Base-by-base conservation (phyloP, 1,140 invertebrate genomes). In the Halictus rubicundus region DNA sequence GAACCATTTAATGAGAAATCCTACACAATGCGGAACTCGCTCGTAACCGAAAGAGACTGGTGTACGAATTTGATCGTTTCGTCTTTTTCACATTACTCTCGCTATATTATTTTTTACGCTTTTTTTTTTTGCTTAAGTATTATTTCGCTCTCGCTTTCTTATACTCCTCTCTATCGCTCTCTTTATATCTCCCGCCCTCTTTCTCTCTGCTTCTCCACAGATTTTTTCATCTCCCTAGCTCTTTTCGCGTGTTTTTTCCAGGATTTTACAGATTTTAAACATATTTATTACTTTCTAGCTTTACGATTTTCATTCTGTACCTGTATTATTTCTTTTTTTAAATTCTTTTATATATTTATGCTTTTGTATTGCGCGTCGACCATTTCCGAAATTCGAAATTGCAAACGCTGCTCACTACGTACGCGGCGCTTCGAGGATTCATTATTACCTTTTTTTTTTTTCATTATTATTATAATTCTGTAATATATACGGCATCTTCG, bases 21-120 rank as follows among this genome's bases (percentile, higher is more conserved):
- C 90, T 92, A 92, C 90, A 89, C 89, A 91, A 87, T 88, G 88
- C 91, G 91, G 92, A 92, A 92, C 92, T 92, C 86, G 90, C 89
- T 92, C 91, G 91, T 91, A 92, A 92, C 91, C 91, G 91, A 92
- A 92, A 92, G 91, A 92, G 90, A 92, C 90, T 91, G 87, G 78
- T 91, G 74, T 63, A 16, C 21, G 63, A 64, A 85, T 84, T 88
- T 81, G 49, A 77, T 69, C 64, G 49, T 72, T 71, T 70, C 57
- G 65, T 80, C 32, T 61, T 72, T 64, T 21, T 64, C 14, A 8
- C 37, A 52, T 52, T 52, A 52, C 49, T 52, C 49, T 80, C 59
- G 66, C 68, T 39, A 1, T 70, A 49, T 39, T 19, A 2, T 39
- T 64, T 54, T 83, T 82, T 80, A 32, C 32, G 32, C 81, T 82